Conservation (phyloP, 2,888 invertebrate genomes). For the Temnothorax ravouxi region DNA sequence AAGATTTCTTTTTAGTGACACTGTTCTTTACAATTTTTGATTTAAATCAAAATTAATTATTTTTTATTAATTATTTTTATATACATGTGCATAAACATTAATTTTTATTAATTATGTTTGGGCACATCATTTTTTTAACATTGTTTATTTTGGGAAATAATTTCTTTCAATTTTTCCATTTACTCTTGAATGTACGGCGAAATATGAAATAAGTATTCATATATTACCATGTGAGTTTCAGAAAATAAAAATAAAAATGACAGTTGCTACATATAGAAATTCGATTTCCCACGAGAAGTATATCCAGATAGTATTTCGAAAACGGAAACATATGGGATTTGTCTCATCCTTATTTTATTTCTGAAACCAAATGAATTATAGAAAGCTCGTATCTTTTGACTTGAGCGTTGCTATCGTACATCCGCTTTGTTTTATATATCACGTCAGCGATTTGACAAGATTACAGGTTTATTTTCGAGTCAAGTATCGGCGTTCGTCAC, state of each 20-base stretch:
- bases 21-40: neutral
- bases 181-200: neutral
- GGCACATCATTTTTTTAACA: neutral
- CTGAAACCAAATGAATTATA: conserved; percentile 25
- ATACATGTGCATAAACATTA: too few relatives aligned
- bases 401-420: conserved; percentile 16
- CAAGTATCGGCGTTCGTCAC: conserved; percentile 44
- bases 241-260: conserved; percentile 20
- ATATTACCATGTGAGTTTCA: neutral
- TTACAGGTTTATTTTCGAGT: conserved; percentile 44
- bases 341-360: conserved; percentile 36
- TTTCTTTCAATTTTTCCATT: conserved; percentile 1
- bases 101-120: neutral
- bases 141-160: neutral
- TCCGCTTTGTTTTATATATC: conserved; percentile 44
- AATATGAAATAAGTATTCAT: conserved; percentile 18
- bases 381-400: conserved; percentile 25
- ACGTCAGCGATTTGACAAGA: conserved; percentile 45
- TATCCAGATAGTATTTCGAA: conserved; percentile 43
- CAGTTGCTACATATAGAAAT: conserved; percentile 21
- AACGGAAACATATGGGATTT: conserved; percentile 25
- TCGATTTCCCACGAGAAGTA: conserved; percentile 41
- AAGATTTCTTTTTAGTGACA: neutral
- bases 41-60: neutral
- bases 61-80: too few relatives aligned